phyloP scores from a whole-genome alignment of 2,888 invertebrate species.

The Laothoe populi region DNA sequence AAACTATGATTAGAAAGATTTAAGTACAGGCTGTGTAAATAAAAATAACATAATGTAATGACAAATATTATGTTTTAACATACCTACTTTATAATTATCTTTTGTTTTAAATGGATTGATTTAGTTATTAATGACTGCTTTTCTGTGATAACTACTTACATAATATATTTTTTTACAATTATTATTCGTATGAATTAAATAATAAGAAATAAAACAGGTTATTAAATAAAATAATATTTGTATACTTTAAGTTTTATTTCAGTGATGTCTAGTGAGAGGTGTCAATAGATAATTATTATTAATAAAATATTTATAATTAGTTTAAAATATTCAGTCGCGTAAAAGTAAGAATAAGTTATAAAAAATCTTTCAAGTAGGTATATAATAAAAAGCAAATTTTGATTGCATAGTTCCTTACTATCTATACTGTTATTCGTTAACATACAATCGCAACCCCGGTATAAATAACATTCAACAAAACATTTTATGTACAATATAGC shows the following conservation, averaged over 20 bases:
- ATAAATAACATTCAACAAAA: slow-evolving; percentile 67
- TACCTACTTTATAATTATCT: not conserved
- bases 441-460: slow-evolving; percentile 68
- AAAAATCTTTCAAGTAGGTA: slow-evolving; percentile 29
- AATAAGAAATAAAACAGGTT: not conserved
- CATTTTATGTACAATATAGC: slow-evolving; percentile 54
- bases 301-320: slow-evolving; percentile 23
- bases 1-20: too few species aligned
- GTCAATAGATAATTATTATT: not conserved
- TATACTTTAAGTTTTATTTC: slow-evolving; percentile 37
- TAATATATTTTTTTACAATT: not conserved
- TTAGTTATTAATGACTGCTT: not conserved
- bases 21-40: too few species aligned
- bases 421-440: slow-evolving; percentile 64
- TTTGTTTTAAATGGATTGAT: not conserved
- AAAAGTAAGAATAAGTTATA: slow-evolving; percentile 43
- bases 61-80: not conserved
- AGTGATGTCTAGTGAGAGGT: slow-evolving; percentile 47
- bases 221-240: slow-evolving; percentile 20
- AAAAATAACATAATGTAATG: too few species aligned
- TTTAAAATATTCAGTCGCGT: slow-evolving; percentile 21
- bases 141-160: slow-evolving; percentile 13
- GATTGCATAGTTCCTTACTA: slow-evolving; percentile 34
- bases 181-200: not conserved
- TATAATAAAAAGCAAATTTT: slow-evolving; percentile 51